Evolutionary conservation across 2,888 invertebrate species (phyloP).

Genomic region (Cheilosia vernalis): DNA sequence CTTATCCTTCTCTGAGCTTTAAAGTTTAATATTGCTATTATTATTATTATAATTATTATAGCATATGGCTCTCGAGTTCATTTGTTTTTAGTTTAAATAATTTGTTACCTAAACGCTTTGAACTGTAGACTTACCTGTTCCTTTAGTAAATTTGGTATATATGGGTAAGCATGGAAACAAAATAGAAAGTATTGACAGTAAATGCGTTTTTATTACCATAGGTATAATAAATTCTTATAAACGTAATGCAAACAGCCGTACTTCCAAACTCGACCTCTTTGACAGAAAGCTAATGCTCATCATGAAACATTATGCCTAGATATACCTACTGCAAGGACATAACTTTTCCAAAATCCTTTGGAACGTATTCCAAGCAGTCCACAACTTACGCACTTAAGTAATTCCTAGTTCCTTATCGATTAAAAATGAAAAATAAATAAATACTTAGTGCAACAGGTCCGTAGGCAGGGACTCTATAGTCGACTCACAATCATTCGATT

Average conservation of each 20-base stretch:
- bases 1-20: slow-evolving; percentile 63
- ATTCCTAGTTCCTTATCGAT: no score
- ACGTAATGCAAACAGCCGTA: neutral
- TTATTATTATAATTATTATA: neutral
- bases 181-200: neutral
- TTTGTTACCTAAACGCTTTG: slow-evolving; percentile 4
- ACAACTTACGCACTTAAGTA: no score
- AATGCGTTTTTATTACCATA: neutral
- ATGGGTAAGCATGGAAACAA: slow-evolving; percentile 8
- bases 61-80: neutral
- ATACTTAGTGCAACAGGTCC: no score
- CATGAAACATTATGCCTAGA: no score
- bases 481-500: no score
- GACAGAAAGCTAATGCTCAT: no score
- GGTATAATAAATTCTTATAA: neutral
- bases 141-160: slow-evolving; percentile 4
- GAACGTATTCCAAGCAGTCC: no score
- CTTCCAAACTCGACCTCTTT: no score
- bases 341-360: no score
- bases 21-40: neutral
- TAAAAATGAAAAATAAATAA: no score
- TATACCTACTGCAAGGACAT: no score
- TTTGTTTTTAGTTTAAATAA: neutral
- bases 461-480: no score
- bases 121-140: slow-evolving; percentile 46